Conservation (phyloP, 2,797 vertebrate species). For the Lepus oiostolus region DNA sequence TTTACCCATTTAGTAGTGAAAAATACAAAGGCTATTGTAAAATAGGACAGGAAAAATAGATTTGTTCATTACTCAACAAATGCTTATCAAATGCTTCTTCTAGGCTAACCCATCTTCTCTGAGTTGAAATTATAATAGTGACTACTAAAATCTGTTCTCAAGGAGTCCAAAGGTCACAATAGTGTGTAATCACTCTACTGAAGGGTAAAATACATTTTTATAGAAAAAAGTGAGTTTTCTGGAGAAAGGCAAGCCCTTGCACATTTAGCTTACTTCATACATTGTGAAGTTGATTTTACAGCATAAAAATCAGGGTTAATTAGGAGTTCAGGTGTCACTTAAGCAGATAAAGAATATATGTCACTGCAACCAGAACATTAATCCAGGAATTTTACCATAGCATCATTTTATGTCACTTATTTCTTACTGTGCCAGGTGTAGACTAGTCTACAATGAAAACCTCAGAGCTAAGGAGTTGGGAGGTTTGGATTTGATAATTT, state of each 20-base stretch:
- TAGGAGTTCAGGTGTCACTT: background rate
- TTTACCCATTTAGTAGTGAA: background rate
- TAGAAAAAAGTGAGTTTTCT: background rate
- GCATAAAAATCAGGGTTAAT: background rate
- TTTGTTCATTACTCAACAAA: background rate
- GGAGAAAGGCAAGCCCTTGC: background rate
- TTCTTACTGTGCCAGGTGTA: background rate
- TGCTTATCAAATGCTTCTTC: background rate
- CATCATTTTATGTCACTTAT: background rate
- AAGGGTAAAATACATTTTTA: background rate
- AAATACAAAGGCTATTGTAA: background rate
- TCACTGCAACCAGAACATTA: background rate
- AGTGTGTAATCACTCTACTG: no score
- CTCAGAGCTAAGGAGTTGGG: background rate
- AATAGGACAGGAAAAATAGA: background rate
- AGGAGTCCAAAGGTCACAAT: background rate
- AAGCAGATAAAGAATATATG: background rate
- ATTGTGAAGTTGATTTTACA: conserved; percentile 7
- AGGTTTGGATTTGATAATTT: background rate
- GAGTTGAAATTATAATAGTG: background rate
- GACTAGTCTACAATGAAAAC: background rate
- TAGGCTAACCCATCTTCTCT: background rate
- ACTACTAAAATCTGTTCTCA: background rate
- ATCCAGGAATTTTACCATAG: background rate
- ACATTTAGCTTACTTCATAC: background rate